Conservation (phyloP, 1,140 invertebrate genomes). For the Rhizoglyphus robini region DNA sequence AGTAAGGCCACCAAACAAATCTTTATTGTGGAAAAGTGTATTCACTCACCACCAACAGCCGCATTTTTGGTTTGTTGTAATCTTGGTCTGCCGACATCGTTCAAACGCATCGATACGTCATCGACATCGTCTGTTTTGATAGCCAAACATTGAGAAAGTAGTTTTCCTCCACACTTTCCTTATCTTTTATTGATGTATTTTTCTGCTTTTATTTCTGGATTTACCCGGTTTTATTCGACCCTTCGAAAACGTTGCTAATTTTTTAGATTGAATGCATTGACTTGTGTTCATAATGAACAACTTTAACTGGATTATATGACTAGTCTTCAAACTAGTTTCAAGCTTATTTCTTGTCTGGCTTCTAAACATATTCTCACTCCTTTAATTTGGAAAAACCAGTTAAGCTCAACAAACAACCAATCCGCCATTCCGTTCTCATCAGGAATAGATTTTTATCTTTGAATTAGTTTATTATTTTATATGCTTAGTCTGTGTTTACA, state of each 20-base stretch:
- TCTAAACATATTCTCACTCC: too few relatives aligned
- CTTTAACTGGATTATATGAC: not conserved
- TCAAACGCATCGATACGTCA: slow-evolving; percentile 31
- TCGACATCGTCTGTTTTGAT: slow-evolving; percentile 33
- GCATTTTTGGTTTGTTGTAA: too few relatives aligned
- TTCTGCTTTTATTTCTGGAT: not conserved
- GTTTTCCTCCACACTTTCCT: not conserved
- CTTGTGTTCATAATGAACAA: not conserved
- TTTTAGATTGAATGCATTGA: not conserved
- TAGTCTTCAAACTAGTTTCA: not conserved
- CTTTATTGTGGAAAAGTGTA: too few relatives aligned
- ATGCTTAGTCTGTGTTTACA: too few relatives aligned
- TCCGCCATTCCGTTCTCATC: too few relatives aligned
- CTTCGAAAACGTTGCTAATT: too few relatives aligned
- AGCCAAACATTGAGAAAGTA: not conserved
- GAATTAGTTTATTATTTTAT: too few relatives aligned
- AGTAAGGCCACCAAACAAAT: too few relatives aligned
- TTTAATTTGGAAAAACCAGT: too few relatives aligned
- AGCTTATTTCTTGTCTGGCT: not conserved
- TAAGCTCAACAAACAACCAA: too few relatives aligned
- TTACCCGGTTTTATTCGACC: not conserved
- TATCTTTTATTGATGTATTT: not conserved
- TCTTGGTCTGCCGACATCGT: not conserved
- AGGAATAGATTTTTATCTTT: too few relatives aligned
- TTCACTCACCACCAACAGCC: too few relatives aligned